Conservation (phyloP, 1,140 invertebrate species). For the Drosophila sp. region DNA sequence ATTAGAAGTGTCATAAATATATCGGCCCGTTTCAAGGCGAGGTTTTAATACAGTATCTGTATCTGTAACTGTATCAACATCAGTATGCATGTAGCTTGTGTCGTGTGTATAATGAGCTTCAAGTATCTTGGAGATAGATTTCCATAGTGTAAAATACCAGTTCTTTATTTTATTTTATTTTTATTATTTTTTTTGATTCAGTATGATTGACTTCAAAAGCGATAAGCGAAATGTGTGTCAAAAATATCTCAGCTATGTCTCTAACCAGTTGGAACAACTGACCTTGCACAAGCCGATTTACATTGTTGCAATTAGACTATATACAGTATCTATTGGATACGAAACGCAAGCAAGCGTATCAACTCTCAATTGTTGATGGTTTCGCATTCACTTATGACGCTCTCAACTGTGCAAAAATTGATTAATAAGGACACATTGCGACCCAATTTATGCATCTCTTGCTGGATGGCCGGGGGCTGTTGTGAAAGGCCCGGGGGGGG, state of each 20-base stretch:
- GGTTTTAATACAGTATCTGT: conserved; percentile 4
- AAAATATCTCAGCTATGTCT: conserved; percentile 36
- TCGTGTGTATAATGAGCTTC: conserved; percentile 20
- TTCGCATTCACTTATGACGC: conserved; percentile 22
- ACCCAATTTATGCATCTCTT: conserved; percentile 4
- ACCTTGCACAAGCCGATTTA: conserved; percentile 65
- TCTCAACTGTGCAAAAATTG: conserved; percentile 42
- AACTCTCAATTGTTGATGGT: conserved; percentile 33
- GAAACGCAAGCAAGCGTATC: not conserved
- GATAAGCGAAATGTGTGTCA: conserved; percentile 40
- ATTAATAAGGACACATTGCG: conserved; percentile 51
- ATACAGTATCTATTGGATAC: conserved; percentile 43
- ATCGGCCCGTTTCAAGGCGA: conserved; percentile 16
- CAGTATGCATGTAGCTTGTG: not conserved
- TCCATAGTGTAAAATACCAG: conserved; percentile 34
- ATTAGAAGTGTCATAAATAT: too few relatives aligned
- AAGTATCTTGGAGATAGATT: conserved; percentile 19
- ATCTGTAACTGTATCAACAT: conserved; percentile 12
- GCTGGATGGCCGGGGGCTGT: too few relatives aligned
- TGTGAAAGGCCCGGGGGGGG: too few relatives aligned
- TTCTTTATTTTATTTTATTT: too few relatives aligned
- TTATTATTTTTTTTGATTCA: not conserved
- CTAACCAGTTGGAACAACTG: conserved; percentile 56
- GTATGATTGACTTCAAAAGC: conserved; percentile 12
- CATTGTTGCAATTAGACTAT: conserved; percentile 41